These are phyloP conservation scores for Propithecus deckenii DNA, from an alignment of 2,797 vertebrate species.

Conservation along the genomic window DNA sequence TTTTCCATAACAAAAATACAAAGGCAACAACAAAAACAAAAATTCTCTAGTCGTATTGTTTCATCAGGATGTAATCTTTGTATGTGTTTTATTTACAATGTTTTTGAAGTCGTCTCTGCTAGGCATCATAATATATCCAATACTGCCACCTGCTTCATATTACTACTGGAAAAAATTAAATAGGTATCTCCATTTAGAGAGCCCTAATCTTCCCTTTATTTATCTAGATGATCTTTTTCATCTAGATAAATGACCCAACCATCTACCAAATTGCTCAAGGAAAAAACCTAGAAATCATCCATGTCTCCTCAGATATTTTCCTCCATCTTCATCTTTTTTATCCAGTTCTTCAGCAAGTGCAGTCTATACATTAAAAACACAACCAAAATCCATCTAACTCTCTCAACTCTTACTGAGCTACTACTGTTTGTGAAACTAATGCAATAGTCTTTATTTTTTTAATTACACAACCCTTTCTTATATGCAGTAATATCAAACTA, in stretches of 20 bases:
- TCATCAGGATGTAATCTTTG: neutral
- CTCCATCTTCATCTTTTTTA: neutral
- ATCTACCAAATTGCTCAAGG: neutral
- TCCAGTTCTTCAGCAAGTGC: neutral
- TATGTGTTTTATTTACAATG: neutral
- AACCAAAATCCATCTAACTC: neutral
- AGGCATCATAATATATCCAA: neutral
- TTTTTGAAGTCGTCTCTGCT: neutral
- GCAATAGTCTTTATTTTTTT: neutral
- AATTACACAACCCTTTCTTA: neutral
- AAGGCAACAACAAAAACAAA: neutral
- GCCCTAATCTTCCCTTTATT: neutral
- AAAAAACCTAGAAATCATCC: neutral
- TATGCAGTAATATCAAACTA: neutral
- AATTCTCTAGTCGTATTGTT: neutral
- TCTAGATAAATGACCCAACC: neutral
- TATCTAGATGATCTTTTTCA: neutral
- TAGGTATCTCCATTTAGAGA: neutral
- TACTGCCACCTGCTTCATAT: neutral
- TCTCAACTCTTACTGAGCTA: neutral
- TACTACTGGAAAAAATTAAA: neutral
- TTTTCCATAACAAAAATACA: conserved; percentile 22
- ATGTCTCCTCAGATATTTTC: neutral
- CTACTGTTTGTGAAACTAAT: neutral
- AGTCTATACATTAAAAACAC: neutral